phyloP scores from a whole-genome alignment of 1,140 invertebrate species.

The Eupeodes corollae region DNA sequence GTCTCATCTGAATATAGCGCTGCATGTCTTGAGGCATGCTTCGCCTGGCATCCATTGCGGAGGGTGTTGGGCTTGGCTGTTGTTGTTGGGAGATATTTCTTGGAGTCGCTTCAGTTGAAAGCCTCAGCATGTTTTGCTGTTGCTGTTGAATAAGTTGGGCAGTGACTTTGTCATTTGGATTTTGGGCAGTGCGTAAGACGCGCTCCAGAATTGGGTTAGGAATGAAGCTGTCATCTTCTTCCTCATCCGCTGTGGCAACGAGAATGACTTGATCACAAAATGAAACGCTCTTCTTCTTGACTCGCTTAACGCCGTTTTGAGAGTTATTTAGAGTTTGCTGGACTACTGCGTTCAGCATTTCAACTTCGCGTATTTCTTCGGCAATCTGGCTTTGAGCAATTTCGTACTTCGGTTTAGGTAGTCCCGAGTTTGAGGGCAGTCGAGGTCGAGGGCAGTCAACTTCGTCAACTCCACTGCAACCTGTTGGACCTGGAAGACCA shows the following conservation, averaged over 20 bases:
- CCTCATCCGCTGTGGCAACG: slow-evolving; percentile 82
- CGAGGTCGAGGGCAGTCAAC: slow-evolving; percentile 33
- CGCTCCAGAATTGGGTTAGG: slow-evolving; percentile 82
- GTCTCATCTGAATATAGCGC: slow-evolving; percentile 23
- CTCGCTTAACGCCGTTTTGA: slow-evolving; percentile 37
- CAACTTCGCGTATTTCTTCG: slow-evolving; percentile 43
- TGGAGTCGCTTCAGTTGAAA: slow-evolving; percentile 38
- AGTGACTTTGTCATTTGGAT: slow-evolving; percentile 40
- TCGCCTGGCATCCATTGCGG: not conserved
- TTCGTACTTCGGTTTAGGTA: slow-evolving; percentile 31
- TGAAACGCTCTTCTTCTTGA: slow-evolving; percentile 85
- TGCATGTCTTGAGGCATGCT: slow-evolving; percentile 18
- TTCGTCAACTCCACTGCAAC: slow-evolving; percentile 21
- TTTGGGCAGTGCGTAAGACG: slow-evolving; percentile 61
- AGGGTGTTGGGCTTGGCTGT: not conserved
- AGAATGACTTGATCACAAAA: slow-evolving; percentile 88
- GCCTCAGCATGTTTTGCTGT: slow-evolving; percentile 43
- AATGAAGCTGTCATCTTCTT: slow-evolving; percentile 79
- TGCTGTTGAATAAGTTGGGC: slow-evolving; percentile 43
- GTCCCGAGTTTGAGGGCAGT: slow-evolving; percentile 8
- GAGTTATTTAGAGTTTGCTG: slow-evolving; percentile 36
- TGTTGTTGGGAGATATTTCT: slow-evolving; percentile 29
- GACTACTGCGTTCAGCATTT: slow-evolving; percentile 42
- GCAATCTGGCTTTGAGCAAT: slow-evolving; percentile 37
- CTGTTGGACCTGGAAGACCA: slow-evolving; percentile 17